phyloP scores from a whole-genome alignment of 2,888 invertebrate genomes.

The Chironomus riparius region DNA sequence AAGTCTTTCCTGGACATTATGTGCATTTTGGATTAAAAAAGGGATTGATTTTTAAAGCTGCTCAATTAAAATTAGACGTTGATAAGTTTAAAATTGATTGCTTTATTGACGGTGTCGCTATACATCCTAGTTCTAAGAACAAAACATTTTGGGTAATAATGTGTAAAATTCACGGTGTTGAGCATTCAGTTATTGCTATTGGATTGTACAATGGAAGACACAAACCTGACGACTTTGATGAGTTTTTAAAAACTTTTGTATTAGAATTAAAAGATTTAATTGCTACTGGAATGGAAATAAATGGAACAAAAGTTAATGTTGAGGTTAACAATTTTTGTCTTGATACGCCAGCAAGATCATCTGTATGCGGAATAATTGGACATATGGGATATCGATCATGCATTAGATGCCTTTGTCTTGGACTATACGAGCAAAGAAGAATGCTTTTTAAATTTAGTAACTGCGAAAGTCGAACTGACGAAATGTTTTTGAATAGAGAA shows the following conservation, averaged over 20 bases:
- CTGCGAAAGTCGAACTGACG: background rate
- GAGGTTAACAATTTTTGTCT: background rate
- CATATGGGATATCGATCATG: background rate
- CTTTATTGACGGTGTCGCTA: background rate
- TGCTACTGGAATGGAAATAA: background rate
- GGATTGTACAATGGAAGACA: background rate
- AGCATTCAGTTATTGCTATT: background rate
- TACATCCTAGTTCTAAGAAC: background rate
- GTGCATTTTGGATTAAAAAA: background rate
- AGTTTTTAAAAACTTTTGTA: background rate
- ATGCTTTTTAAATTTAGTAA: background rate
- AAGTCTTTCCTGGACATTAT: background rate
- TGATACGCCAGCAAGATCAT: background rate
- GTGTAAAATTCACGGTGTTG: background rate
- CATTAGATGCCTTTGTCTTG: background rate
- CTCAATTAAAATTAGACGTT: background rate
- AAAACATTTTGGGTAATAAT: background rate
- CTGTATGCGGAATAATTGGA: background rate
- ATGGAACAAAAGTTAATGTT: background rate
- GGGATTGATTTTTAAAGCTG: background rate
- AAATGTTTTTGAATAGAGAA: background rate
- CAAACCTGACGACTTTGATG: background rate
- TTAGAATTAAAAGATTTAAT: background rate
- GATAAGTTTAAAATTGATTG: background rate
- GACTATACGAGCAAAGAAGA: background rate